Percentiles rank a stretch among this genome's conserved stretches.
These are phyloP conservation scores for Muscidifurax raptorellus DNA, from an alignment of 1,140 invertebrate genomes.

Conservation along the genomic window DNA sequence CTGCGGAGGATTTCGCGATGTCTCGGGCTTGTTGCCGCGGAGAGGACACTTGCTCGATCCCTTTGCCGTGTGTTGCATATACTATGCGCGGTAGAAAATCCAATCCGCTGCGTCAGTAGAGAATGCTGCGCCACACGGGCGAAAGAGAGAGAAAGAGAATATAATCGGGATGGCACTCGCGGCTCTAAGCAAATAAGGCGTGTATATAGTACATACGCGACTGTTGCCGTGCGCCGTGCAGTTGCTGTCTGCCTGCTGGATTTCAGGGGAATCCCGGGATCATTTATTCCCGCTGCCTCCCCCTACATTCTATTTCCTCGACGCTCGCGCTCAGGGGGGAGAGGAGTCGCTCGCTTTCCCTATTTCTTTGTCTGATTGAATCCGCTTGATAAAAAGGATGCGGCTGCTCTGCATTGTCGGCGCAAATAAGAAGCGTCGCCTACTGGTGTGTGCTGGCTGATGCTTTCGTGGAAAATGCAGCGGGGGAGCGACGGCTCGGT, in stretches of 20 bases:
- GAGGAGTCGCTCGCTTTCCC: neutral
- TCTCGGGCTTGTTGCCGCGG: constrained; percentile 2
- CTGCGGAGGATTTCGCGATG: neutral
- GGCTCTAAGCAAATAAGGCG: constrained; percentile 46
- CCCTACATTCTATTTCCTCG: constrained; percentile 1
- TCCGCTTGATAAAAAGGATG: constrained; percentile 51
- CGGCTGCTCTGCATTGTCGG: neutral
- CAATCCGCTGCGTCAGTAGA: constrained; percentile 5
- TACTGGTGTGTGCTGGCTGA: neutral
- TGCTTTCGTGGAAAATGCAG: constrained; percentile 25
- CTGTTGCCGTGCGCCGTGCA: constrained; percentile 5
- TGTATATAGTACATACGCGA: neutral
- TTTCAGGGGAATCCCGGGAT: constrained; percentile 38
- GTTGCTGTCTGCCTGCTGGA: constrained; percentile 30
- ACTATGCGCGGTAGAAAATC: constrained; percentile 16
- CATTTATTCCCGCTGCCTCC: constrained; percentile 18
- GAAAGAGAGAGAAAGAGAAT: constrained; percentile 20
- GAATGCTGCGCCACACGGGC: neutral
- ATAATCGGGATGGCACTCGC: constrained; percentile 22
- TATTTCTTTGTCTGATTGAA: constrained; percentile 53
- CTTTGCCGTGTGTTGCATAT: neutral
- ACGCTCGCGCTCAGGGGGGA: neutral
- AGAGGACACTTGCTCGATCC: neutral
- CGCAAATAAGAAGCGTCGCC: constrained; percentile 38
- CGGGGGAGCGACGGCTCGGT: constrained; percentile 10